Evolutionary conservation across 2,113 vertebrate species (phyloP), one percentile per base, ranked within the genome.

Genomic region (Poecilia latipinna): DNA sequence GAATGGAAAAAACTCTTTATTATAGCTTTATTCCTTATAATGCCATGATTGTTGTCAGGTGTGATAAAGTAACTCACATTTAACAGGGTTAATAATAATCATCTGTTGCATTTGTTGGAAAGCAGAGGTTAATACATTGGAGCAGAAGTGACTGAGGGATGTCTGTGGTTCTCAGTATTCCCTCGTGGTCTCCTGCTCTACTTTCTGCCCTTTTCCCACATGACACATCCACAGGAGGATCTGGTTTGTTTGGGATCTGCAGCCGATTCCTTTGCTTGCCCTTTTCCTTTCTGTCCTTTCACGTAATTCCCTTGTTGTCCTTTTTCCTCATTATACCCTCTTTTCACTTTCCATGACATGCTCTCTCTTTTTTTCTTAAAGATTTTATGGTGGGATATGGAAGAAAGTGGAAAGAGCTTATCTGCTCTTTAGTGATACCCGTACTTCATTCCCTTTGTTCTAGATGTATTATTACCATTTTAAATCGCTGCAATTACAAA

Each of bases 171-270:
- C 66, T 79, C 78, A 81, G 44, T 87, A 48, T 82, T 89, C 82
- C 86, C 81, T 61, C 79, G 84, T 61, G 85, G 70, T 73, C 70
- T 39, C 17, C 64, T 51, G 63, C 32, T 79, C 57, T 54, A 39
- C 62, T 88, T 62, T 48, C 61, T 78, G 75, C 51, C 71, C 63
- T 78, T 86, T 91, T 92, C 88, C 91, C 84, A 90, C 86, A 78
- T 78, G 80, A 57, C 68, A 67, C 39, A 69, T 65, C 74, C 86
- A 57, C 79, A 70, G 75, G 2, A 32, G 75, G 68, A 65, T 82
- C 72, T 77, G 64, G 65, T 66, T 81, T 77, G 32, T 61, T n/a
- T 78, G 44, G 31, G 83, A 69, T 87, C 69, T 81, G 70, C 61
- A 51, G 67, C 51, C 84, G 75, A 82, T 85, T 77, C 64, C 80